phyloP scores from a whole-genome alignment of 2,888 invertebrate species.

The Drosophila multiciliata region DNA sequence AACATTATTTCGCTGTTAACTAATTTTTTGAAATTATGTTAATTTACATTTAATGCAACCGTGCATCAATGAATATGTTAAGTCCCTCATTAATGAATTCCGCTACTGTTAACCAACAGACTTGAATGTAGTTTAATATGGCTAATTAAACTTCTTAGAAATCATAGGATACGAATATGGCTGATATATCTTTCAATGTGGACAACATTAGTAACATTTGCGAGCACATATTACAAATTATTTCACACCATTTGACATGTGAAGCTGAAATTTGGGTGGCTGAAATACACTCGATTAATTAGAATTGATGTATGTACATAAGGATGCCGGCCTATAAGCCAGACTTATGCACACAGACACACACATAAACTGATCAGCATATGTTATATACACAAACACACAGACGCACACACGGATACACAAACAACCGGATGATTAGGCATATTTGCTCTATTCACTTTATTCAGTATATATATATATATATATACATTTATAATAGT shows the following conservation, averaged over 20 bases:
- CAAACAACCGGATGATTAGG: neutral
- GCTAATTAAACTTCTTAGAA: slow-evolving; percentile 1
- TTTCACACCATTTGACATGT: slow-evolving; percentile 65
- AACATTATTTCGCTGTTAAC: neutral
- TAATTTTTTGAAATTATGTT: neutral
- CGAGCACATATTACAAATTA: slow-evolving; percentile 47
- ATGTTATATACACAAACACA: slow-evolving; percentile 20
- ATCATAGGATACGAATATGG: slow-evolving; percentile 9
- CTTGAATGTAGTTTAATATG: neutral
- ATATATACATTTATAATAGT: neutral
- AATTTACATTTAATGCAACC: too few species aligned
- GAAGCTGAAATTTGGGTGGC: slow-evolving; percentile 36
- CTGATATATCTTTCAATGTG: slow-evolving; percentile 21
- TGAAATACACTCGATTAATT: slow-evolving; percentile 70
- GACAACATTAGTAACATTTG: slow-evolving; percentile 15
- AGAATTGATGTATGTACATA: slow-evolving; percentile 57
- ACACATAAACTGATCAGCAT: slow-evolving; percentile 15
- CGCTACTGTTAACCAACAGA: neutral
- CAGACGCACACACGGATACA: neutral
- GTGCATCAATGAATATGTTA: too few species aligned
- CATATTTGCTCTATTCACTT: slow-evolving; percentile 4
- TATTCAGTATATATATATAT: neutral
- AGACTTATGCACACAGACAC: slow-evolving; percentile 7
- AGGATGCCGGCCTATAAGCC: slow-evolving; percentile 11
- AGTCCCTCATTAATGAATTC: too few species aligned